Base-by-base conservation (phyloP, 2,888 invertebrate genomes). In the Acleris cristana region DNA sequence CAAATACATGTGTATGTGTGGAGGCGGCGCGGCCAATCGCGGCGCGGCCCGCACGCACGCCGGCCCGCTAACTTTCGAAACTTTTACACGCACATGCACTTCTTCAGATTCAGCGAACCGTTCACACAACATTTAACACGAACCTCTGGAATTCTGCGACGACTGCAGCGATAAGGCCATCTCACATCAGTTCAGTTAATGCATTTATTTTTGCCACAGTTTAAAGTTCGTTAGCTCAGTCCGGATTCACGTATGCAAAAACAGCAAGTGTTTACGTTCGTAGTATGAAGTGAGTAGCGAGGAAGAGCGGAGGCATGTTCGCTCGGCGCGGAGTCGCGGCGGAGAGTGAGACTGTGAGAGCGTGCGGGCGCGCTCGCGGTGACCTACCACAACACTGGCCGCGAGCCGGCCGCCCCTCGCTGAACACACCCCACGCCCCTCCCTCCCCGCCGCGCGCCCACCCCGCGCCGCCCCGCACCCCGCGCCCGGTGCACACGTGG, bases 371-470 rank as follows among this genome's bases (percentile, higher is more conserved):
- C 83, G 76, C 86, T 82, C 82, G 75, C 79, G 82, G 88, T 92
- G 94, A 94, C 94, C 94, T 94, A 94, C 94, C 94, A 94, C 94
- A 94, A 94, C 93, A 94, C 94, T 90, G 90, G 85, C 88, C 84
- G 34, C 81, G 76, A 79, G 74, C 83, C 82, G 84, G 84, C 86
- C 85, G 84, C 88, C 88, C 88, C 89, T 86, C 84, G 72, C 84
- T 88, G 89, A 89, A 91, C 90, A 89, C 89, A 86, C 88, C 89
- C 89, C 85, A 83, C 82, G 86, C 87, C 85, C 87, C 69, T 72
- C 70, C 65, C 70, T 76, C 64, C 51, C 59, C 75, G 55, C 59
- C 64, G 49, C 73, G 65, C 64, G 72, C 45, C 75, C 77, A 72
- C 75, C 71, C 70, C 63, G 69, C 72, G 73, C 73, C 70, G 73